Evolutionary conservation across 1,140 invertebrate species (phyloP).

Genomic region (Hylaeus anthracinus): DNA sequence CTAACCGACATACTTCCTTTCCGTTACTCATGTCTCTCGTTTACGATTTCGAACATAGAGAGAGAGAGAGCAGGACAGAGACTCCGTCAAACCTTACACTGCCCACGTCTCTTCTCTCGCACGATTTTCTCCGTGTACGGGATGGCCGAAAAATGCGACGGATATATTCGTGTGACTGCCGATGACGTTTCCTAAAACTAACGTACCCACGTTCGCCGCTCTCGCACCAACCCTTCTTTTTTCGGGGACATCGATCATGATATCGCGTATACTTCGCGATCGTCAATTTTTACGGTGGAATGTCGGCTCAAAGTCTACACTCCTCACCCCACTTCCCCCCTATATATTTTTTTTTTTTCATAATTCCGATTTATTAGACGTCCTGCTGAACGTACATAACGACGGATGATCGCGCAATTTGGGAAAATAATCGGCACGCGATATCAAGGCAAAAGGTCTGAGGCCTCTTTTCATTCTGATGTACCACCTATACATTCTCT

Average conservation of each 20-base stretch:
- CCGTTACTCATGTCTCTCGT: background rate
- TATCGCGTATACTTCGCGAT: constrained; percentile 26
- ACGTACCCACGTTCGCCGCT: constrained; percentile 8
- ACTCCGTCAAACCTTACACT: constrained; percentile 19
- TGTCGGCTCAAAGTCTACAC: constrained; percentile 54
- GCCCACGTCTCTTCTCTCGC: constrained; percentile 32
- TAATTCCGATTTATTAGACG: constrained; percentile 53
- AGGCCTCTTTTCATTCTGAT: constrained; percentile 15
- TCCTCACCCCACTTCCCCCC: constrained; percentile 37
- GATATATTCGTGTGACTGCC: background rate
- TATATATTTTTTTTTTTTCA: constrained; percentile 18
- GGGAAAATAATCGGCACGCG: constrained; percentile 32
- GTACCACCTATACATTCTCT: constrained; percentile 23
- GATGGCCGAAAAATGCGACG: constrained; percentile 26
- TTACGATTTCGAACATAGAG: constrained; percentile 7
- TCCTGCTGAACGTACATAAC: constrained; percentile 40
- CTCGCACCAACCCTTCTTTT: constrained; percentile 22
- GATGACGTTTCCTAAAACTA: constrained; percentile 36
- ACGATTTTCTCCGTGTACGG: constrained; percentile 9
- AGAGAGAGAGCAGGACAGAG: constrained; percentile 15
- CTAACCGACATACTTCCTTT: constrained; percentile 6
- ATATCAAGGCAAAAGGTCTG: constrained; percentile 12
- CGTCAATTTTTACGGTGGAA: constrained; percentile 49
- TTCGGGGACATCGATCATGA: constrained; percentile 36
- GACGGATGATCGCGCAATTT: background rate